Conservation (phyloP, 2,888 invertebrate species). For the Drosophila anceps region DNA sequence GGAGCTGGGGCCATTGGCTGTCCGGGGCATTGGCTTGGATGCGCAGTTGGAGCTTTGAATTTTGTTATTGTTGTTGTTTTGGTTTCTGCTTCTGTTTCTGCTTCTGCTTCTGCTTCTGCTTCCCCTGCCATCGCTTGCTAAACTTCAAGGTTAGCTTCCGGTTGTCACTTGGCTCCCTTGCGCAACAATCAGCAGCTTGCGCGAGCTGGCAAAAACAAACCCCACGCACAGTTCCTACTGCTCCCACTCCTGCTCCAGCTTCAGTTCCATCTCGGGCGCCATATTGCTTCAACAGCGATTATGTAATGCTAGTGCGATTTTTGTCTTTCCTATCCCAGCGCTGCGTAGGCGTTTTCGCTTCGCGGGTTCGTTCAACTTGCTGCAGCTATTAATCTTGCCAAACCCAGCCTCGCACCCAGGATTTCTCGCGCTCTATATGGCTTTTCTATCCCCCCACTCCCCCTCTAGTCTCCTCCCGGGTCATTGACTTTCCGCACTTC, state of each 20-base stretch:
- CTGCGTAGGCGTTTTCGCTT: constrained; percentile 35
- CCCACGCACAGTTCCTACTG: neutral
- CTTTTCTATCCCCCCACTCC: neutral
- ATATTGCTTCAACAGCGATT: constrained; percentile 13
- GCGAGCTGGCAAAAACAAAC: constrained; percentile 39
- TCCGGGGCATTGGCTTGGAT: constrained; percentile 34
- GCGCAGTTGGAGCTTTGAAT: constrained; percentile 65
- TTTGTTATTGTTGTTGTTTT: constrained; percentile 21
- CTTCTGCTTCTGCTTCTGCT: neutral
- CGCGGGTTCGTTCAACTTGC: constrained; percentile 69
- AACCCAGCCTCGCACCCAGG: constrained; percentile 32
- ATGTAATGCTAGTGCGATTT: constrained; percentile 34
- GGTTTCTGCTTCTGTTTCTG: neutral
- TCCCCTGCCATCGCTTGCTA: constrained; percentile 27
- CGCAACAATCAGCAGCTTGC: constrained; percentile 58
- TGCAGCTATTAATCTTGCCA: constrained; percentile 63
- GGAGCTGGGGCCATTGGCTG: constrained; percentile 19
- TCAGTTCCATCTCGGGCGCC: constrained; percentile 5
- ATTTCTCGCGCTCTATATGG: neutral
- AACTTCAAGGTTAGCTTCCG: constrained; percentile 78
- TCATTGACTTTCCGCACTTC: constrained; percentile 53
- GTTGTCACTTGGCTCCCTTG: constrained; percentile 49
- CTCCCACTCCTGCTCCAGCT: neutral
- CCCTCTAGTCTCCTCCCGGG: constrained; percentile 16
- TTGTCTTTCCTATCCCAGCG: constrained; percentile 30